These are phyloP conservation scores for Philopotamus ludificatus DNA, from an alignment of 1,140 invertebrate species.

Conservation along the genomic window DNA sequence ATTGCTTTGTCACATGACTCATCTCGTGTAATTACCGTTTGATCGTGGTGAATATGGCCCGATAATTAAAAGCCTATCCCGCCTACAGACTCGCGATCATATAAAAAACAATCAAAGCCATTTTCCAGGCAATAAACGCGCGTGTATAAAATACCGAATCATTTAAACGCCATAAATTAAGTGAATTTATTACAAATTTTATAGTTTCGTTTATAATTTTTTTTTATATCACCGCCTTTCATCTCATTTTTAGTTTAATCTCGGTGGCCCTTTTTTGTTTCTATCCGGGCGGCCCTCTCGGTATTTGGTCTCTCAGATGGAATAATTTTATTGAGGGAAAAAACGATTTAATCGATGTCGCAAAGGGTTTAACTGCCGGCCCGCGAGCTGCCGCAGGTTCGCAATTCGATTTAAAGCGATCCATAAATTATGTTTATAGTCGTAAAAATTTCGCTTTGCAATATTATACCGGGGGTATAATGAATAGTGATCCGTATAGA, in stretches of 20 bases:
- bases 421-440: too few species aligned
- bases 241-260: constrained; percentile 11
- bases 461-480: too few species aligned
- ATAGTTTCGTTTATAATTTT: constrained; percentile 28
- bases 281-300: neutral
- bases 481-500: too few species aligned
- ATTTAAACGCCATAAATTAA: constrained; percentile 38
- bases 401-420: too few species aligned
- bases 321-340: too few species aligned
- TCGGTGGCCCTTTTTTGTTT: neutral
- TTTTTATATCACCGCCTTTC: constrained; percentile 25
- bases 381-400: too few species aligned
- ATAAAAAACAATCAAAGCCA: constrained; percentile 33
- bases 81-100: neutral
- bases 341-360: too few species aligned
- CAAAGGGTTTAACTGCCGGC: too few species aligned
- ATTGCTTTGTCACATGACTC: too few species aligned
- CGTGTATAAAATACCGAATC: constrained; percentile 33
- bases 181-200: constrained; percentile 34
- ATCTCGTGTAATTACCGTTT: too few species aligned
- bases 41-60: neutral
- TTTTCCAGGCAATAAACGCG: constrained; percentile 24
- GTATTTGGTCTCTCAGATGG: too few species aligned
- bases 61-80: neutral
- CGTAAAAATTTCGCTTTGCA: too few species aligned